Evolutionary conservation across 1,140 invertebrate species (phyloP).

Genomic region (Panulirus ornatus): DNA sequence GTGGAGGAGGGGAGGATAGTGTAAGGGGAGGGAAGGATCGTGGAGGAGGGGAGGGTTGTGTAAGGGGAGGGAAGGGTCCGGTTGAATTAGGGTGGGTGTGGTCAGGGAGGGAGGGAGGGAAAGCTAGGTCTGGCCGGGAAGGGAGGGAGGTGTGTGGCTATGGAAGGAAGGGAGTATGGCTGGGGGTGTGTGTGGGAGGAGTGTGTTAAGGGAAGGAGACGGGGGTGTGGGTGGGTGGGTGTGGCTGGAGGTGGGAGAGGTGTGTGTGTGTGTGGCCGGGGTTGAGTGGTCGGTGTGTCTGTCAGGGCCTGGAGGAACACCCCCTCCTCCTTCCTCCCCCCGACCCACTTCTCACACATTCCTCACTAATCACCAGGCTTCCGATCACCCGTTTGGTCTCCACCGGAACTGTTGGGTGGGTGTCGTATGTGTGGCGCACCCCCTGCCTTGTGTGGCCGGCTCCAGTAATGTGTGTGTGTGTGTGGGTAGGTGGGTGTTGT

Average conservation of each 20-base stretch:
- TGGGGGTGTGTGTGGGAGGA: not conserved
- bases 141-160: not conserved
- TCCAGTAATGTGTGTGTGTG: no score
- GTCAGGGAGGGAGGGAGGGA: not conserved
- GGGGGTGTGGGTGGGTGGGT: not conserved
- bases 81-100: not conserved
- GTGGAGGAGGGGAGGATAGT: not conserved
- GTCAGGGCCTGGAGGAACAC: no score
- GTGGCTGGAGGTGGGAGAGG: not conserved
- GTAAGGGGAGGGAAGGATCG: not conserved
- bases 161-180: no score
- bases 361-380: not conserved
- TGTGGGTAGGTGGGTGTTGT: no score
- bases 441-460: no score
- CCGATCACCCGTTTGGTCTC: not conserved
- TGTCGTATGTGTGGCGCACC: no score
- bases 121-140: not conserved
- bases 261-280: no score
- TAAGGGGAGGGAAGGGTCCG: not conserved
- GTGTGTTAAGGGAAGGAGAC: not conserved
- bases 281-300: not conserved
- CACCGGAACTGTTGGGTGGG: not conserved
- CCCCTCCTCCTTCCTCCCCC: no score
- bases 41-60: not conserved
- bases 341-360: slow-evolving; percentile 16